Evolutionary conservation across 2,113 vertebrate species (phyloP).

Genomic region (Willisornis vidua): DNA sequence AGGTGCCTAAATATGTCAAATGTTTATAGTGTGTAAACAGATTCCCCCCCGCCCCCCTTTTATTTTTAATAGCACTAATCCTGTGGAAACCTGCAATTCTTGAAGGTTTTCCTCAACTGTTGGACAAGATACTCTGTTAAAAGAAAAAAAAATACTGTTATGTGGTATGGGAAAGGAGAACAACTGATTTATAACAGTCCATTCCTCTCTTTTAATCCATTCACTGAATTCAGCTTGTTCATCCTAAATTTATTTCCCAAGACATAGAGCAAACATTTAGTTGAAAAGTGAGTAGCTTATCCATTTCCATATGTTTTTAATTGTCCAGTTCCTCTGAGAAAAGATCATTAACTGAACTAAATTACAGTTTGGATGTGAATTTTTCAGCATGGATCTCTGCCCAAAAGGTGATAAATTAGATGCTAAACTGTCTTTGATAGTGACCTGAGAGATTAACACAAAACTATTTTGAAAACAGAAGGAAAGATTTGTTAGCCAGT

Average conservation of each 20-base stretch:
- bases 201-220: constrained; percentile 9
- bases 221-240: constrained; percentile 50
- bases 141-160: neutral
- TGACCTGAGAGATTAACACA: constrained; percentile 58
- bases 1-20: constrained; percentile 29
- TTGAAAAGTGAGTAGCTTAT: constrained; percentile 48
- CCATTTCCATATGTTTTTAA: constrained; percentile 62
- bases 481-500: constrained; percentile 22
- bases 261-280: constrained; percentile 47
- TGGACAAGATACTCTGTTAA: neutral
- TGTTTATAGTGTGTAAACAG: neutral
- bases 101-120: neutral
- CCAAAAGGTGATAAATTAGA: constrained; percentile 69
- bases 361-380: constrained; percentile 64
- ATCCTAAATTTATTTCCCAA: constrained; percentile 61
- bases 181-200: constrained; percentile 45
- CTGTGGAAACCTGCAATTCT: neutral
- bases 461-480: constrained; percentile 61
- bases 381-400: constrained; percentile 63
- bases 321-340: constrained; percentile 64
- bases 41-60: neutral
- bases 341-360: constrained; percentile 59
- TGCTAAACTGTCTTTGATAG: constrained; percentile 56
- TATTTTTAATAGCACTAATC: constrained; percentile 3
- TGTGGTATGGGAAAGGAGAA: constrained; percentile 23